Evolutionary conservation across 2,113 vertebrate genomes (phyloP), one percentile per base, ranked within the genome.

Genomic region (Xyliphius kryptos): DNA sequence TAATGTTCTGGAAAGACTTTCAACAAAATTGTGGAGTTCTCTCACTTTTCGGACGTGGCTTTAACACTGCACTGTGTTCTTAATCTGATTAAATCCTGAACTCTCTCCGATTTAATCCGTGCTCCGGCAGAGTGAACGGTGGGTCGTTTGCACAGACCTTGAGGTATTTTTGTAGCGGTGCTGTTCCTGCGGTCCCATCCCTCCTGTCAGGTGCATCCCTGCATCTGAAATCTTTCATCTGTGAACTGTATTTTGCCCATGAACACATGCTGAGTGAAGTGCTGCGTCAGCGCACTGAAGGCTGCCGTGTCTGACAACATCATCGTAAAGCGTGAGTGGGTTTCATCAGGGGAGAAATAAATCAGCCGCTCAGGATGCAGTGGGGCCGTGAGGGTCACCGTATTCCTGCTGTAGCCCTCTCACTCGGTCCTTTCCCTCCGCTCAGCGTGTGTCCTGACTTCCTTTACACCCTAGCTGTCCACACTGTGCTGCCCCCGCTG

Each of bases 261-360:
- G 36, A 52, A 8, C 66, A 57, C 67, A 64, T 50, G 56, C 38
- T 19, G 15, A 36, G 68, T 67, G 58, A 55, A 73, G 58, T 75
- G 83, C 81, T 36, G 60, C 41, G 72, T 88, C 83, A 86, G 83
- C 85, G 79, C 66, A 76, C 77, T 47, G 50, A 5, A 11, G 48
- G 37, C 72, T 68, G 79, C 80, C 74, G 75, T 2, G 67, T 70
- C 64, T 67, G 70, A 80, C 87, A 86, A 87, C 85, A 85, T 74
- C 75, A 78, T 81, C 76, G 85, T 86, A 85, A 85, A 86, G 76
- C 40, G 63, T 64, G 69, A 75, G 74, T 74, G 74, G 83, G 74
- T 76, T 75, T 60, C 54, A 66, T 63, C 61, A 48, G 51, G 79
- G 85, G 85, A 86, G 79, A 76, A 74, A 79, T 85, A 80, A 80